phyloP scores from a whole-genome alignment of 2,888 invertebrate species.

The Shargacucullia verbasci region DNA sequence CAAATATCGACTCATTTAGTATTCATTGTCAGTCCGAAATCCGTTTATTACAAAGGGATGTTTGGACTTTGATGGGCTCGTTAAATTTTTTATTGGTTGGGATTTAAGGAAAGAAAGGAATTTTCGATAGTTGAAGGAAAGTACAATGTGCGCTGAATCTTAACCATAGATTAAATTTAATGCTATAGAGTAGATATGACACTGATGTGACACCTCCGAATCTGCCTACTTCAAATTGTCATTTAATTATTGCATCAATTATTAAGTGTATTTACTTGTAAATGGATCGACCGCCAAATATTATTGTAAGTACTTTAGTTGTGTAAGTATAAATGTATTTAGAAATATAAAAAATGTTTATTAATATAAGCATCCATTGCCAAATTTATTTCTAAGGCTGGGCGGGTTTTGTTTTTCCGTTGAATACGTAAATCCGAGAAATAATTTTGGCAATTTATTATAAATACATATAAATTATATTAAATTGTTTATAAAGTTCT shows the following conservation, averaged over 20 bases:
- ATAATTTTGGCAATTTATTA: conserved; percentile 70
- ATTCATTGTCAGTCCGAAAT: not conserved
- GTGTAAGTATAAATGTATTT: conserved; percentile 32
- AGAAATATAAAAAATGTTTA: conserved; percentile 46
- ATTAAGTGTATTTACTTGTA: conserved; percentile 42
- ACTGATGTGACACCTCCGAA: conserved; percentile 21
- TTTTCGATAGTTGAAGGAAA: not conserved
- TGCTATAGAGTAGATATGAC: conserved; percentile 23
- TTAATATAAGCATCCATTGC: conserved; percentile 60
- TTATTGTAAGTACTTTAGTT: conserved; percentile 46
- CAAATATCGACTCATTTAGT: not conserved
- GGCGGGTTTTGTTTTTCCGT: conserved; percentile 69
- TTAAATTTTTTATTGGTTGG: not conserved
- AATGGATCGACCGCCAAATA: conserved; percentile 49
- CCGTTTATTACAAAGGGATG: conserved; percentile 4
- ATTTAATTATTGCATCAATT: conserved; percentile 30
- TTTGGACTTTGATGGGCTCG: conserved; percentile 6
- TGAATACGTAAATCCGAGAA: conserved; percentile 68
- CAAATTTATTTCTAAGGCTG: conserved; percentile 80
- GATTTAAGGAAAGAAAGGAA: not conserved
- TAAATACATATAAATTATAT: conserved; percentile 57
- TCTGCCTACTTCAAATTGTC: conserved; percentile 14
- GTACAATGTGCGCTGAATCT: conserved; percentile 33
- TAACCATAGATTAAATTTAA: conserved; percentile 36
- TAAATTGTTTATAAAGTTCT: conserved; percentile 49